Percentiles rank a stretch among this genome's conserved stretches.
Conservation (phyloP, 2,797 vertebrate genomes). For the Rhynchonycteris naso region DNA sequence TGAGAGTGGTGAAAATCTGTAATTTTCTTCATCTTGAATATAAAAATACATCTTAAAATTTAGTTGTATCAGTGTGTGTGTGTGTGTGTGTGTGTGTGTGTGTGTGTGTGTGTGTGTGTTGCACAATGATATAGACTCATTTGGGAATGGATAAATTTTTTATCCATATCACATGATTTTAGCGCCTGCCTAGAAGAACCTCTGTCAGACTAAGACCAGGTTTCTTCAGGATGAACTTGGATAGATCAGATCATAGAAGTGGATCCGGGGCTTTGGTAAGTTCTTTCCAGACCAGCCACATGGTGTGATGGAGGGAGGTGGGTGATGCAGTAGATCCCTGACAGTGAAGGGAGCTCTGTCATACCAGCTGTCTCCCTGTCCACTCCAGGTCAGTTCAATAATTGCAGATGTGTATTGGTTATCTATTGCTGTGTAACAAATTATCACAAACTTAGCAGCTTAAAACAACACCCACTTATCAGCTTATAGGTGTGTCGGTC, state of each 20-base stretch:
- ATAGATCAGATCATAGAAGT: background rate
- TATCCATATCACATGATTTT: background rate
- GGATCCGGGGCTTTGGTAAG: background rate
- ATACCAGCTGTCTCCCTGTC: background rate
- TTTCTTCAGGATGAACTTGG: background rate
- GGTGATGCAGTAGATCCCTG: background rate
- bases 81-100: background rate
- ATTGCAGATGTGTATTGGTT: accelerated
- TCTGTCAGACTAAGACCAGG: background rate
- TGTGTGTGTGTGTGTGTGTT: background rate
- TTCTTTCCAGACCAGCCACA: background rate
- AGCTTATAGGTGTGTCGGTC: background rate
- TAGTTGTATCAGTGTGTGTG: background rate
- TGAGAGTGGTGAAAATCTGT: background rate
- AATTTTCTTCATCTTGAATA: background rate
- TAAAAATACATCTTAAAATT: background rate
- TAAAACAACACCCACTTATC: background rate
- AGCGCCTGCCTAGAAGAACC: background rate
- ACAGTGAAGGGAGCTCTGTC: background rate
- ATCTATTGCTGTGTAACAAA: background rate
- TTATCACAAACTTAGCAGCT: background rate
- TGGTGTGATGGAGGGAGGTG: accelerated
- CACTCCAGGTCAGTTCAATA: background rate
- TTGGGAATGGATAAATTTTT: background rate
- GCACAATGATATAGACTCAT: background rate